These are phyloP conservation scores for Odocoileus hemionus DNA, from an alignment of 2,113 vertebrate genomes.

Conservation along the genomic window DNA sequence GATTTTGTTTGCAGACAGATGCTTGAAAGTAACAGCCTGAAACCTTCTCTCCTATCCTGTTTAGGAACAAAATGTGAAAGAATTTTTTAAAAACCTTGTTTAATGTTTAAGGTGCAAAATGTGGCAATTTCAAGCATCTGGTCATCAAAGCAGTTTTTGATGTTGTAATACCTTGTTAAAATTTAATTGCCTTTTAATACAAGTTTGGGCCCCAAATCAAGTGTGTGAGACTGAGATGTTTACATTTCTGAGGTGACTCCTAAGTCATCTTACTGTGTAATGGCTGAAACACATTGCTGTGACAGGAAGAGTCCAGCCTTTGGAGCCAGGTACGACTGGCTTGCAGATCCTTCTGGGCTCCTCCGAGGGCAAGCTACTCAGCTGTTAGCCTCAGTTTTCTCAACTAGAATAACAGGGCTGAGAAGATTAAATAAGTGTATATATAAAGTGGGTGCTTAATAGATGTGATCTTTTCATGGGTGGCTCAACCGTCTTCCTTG, in stretches of 20 bases:
- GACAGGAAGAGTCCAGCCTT: neutral
- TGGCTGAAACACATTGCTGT: neutral
- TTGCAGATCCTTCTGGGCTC: neutral
- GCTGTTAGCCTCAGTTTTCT: neutral
- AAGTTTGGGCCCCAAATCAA: neutral
- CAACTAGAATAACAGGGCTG: neutral
- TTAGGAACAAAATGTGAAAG: constrained; percentile 42
- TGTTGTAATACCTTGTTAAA: constrained; percentile 14
- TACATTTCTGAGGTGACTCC: neutral
- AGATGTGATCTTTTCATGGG: neutral
- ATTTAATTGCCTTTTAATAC: constrained; percentile 55
- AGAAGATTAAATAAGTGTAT: neutral
- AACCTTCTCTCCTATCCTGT: neutral
- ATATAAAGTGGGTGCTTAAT: neutral
- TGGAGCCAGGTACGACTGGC: neutral
- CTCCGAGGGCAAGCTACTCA: neutral
- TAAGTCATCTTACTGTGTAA: neutral
- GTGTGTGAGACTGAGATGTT: neutral
- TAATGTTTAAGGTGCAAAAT: constrained; percentile 36
- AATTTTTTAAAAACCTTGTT: neutral
- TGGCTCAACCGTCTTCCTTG: neutral
- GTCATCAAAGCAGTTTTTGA: constrained; percentile 44
- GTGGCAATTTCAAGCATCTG: constrained; percentile 29
- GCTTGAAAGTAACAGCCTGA: constrained; percentile 2
- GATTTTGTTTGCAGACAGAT: constrained; percentile 43